These are phyloP conservation scores for Lycodopsis pacificus DNA, from an alignment of 2,797 vertebrate genomes.

Conservation along the genomic window DNA sequence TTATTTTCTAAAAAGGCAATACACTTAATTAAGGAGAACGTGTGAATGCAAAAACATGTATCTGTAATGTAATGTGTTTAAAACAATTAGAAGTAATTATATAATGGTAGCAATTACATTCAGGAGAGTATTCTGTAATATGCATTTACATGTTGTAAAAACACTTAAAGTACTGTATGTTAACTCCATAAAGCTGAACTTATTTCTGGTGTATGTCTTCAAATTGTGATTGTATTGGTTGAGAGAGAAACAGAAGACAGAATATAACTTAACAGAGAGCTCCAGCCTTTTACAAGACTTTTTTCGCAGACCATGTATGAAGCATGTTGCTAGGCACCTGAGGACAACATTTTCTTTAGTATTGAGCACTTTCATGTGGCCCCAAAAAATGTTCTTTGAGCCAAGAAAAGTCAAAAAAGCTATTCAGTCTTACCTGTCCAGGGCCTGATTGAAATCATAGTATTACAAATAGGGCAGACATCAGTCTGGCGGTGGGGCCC, in stretches of 20 bases:
- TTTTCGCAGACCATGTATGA: neutral
- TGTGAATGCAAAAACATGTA: neutral
- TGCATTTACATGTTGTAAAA: neutral
- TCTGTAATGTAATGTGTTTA: neutral
- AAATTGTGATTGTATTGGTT: neutral
- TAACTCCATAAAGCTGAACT: neutral
- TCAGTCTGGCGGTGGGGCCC: conserved; percentile 41
- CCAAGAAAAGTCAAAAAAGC: conserved; percentile 32
- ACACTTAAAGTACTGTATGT: neutral
- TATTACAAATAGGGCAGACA: conserved; percentile 52
- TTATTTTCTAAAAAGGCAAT: neutral
- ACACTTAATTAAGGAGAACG: neutral
- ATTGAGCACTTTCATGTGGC: conserved; percentile 34
- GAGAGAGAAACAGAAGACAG: neutral
- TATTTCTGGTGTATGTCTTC: neutral
- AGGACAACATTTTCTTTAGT: conserved; percentile 12
- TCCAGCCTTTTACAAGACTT: neutral
- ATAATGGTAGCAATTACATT: neutral
- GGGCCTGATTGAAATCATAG: conserved; percentile 54
- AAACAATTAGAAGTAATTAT: neutral
- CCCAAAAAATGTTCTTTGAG: conserved; percentile 21
- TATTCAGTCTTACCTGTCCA: conserved; percentile 53
- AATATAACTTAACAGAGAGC: neutral
- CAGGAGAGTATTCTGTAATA: neutral
- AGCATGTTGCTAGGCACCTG: conserved; percentile 6